Conservation (phyloP, 2,113 vertebrate species). For the Saccopteryx bilineata region DNA sequence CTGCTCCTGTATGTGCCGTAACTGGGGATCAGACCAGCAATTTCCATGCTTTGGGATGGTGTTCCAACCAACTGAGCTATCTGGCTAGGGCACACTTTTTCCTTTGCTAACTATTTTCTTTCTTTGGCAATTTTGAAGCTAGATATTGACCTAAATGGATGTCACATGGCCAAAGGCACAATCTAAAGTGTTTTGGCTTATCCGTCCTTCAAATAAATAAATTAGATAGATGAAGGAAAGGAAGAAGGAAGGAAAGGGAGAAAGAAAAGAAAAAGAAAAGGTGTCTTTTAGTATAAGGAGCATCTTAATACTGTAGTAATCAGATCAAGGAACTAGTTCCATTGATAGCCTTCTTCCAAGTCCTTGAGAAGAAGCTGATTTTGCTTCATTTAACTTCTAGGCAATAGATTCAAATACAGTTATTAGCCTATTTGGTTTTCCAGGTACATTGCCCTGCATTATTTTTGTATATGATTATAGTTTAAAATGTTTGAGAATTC, state of each 20-base stretch:
- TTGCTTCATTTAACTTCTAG: constrained; percentile 58
- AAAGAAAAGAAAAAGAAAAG: neutral
- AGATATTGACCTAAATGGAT: constrained; percentile 10
- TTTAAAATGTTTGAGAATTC: constrained; percentile 52
- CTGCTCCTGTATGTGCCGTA: too few species aligned
- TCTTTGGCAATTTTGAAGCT: constrained; percentile 35
- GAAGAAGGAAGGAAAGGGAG: neutral
- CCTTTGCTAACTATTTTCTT: constrained; percentile 58
- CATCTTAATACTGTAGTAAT: neutral
- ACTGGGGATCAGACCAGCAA: too few species aligned
- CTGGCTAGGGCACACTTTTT: neutral
- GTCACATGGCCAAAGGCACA: neutral
- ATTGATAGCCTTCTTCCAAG: neutral
- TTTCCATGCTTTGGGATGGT: too few species aligned
- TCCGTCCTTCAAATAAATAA: constrained; percentile 39
- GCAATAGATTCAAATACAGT: constrained; percentile 19
- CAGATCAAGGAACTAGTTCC: constrained; percentile 34
- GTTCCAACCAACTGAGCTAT: too few species aligned
- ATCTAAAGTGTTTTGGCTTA: neutral
- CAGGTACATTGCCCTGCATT: neutral
- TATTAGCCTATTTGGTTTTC: constrained; percentile 41
- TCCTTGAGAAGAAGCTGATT: constrained; percentile 42
- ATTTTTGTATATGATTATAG: constrained; percentile 55
- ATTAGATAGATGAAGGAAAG: neutral
- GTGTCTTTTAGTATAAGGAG: constrained; percentile 49